Percentiles rank a stretch among this genome's conserved stretches.
Conservation (phyloP, 2,888 invertebrate genomes). For the Ischnura elegans region DNA sequence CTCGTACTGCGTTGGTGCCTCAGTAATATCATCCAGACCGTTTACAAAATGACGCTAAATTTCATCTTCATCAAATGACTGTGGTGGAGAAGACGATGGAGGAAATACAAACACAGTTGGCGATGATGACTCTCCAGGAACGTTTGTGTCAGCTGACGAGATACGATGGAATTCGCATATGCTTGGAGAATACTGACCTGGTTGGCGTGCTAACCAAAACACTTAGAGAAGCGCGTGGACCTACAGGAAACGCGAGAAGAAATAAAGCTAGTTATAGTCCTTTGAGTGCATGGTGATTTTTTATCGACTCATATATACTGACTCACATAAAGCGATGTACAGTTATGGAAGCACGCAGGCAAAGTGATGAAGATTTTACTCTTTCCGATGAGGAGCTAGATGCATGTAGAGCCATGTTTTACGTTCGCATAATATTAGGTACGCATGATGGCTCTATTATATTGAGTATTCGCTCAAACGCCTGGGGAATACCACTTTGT, state of each 20-base stretch:
- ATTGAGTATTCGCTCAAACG: too few species aligned
- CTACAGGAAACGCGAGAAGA: not conserved
- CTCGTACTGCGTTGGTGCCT: not conserved
- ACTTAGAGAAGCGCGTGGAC: not conserved
- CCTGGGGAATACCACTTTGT: too few species aligned
- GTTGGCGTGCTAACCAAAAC: not conserved
- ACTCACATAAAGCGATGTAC: too few species aligned
- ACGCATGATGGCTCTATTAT: too few species aligned
- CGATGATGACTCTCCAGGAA: not conserved
- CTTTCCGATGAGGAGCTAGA: too few species aligned
- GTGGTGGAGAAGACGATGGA: not conserved
- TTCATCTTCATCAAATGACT: not conserved
- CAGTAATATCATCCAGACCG: not conserved
- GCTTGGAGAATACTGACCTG: not conserved
- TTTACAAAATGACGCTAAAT: not conserved
- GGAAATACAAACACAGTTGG: not conserved
- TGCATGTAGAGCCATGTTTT: too few species aligned
- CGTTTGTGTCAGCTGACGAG: not conserved
- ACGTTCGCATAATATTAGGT: too few species aligned
- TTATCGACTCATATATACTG: not conserved
- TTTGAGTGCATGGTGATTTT: constrained; percentile 10
- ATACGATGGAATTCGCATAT: not conserved
- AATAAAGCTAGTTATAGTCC: not conserved
- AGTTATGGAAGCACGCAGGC: too few species aligned
- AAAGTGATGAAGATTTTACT: too few species aligned